phyloP scores from a whole-genome alignment of 2,888 invertebrate species.

The Scaptomyza tumidula region DNA sequence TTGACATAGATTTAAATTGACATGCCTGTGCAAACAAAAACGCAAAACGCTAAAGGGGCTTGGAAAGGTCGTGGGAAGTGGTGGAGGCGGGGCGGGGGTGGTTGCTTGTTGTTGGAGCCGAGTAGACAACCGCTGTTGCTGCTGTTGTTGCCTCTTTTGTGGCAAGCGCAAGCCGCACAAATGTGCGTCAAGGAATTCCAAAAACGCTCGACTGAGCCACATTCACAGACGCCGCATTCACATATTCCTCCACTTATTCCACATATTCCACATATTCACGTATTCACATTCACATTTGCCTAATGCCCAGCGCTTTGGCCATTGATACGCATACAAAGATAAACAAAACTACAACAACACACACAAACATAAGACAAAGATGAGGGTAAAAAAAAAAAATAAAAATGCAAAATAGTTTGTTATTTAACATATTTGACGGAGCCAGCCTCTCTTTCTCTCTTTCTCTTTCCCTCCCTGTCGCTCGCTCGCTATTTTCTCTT shows the following conservation, averaged over 20 bases:
- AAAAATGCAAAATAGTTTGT: constrained; percentile 80
- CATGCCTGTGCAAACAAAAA: constrained; percentile 71
- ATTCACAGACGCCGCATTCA: constrained; percentile 30
- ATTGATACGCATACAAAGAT: constrained; percentile 53
- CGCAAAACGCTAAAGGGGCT: constrained; percentile 21
- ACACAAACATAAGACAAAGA: constrained; percentile 2
- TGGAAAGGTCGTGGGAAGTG: too few species aligned
- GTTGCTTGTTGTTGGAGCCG: neutral
- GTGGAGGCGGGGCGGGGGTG: neutral
- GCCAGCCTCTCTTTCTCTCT: constrained; percentile 10
- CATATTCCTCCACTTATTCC: too few species aligned
- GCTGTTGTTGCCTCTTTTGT: constrained; percentile 28
- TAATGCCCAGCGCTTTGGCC: constrained; percentile 62
- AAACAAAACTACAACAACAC: neutral
- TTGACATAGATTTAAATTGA: constrained; percentile 81
- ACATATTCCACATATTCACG: neutral
- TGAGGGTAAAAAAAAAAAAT: constrained; percentile 42
- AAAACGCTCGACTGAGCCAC: constrained; percentile 41
- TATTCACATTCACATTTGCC: constrained; percentile 54
- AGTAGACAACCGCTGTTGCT: constrained; percentile 13
- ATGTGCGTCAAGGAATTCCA: constrained; percentile 71
- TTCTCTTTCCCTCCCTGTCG: neutral
- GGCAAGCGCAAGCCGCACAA: constrained; percentile 64
- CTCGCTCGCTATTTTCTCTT: neutral
- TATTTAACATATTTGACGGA: constrained; percentile 77